Evolutionary conservation across 2,888 invertebrate species (phyloP).

Genomic region (Callosobruchus maculatus): DNA sequence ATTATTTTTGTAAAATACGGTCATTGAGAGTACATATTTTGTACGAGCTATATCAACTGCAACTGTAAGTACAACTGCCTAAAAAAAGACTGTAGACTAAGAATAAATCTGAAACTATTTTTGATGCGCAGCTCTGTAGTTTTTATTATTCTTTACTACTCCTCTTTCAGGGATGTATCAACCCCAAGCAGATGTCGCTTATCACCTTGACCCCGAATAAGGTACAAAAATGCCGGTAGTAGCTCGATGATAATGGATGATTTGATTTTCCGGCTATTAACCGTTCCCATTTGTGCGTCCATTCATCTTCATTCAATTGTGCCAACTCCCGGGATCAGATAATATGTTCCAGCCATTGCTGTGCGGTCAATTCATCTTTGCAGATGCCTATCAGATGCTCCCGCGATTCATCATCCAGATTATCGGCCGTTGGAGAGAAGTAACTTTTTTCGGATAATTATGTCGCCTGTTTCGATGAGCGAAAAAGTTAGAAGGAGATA

Average conservation of each 20-base stretch:
- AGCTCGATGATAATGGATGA: not conserved
- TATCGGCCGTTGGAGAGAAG: not conserved
- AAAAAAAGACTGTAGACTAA: no score
- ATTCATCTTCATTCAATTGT: not conserved
- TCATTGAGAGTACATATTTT: no score
- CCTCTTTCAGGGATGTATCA: not conserved
- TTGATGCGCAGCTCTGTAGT: not conserved
- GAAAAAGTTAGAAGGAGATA: not conserved
- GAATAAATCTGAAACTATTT: no score
- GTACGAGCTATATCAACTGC: no score
- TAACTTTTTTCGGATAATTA: not conserved
- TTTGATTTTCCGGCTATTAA: not conserved
- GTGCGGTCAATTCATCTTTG: not conserved
- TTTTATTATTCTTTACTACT: not conserved
- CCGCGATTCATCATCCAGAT: not conserved
- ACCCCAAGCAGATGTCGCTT: not conserved
- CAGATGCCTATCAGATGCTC: not conserved
- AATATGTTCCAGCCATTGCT: not conserved
- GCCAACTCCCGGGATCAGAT: not conserved
- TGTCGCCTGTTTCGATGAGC: not conserved
- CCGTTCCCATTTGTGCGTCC: not conserved
- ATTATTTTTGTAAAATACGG: no score
- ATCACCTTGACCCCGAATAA: not conserved
- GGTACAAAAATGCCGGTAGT: not conserved
- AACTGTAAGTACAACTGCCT: no score